Evolutionary conservation across 1,140 invertebrate species (phyloP), one percentile per base, ranked within the genome.

Genomic region (Pogonus chalceus): DNA sequence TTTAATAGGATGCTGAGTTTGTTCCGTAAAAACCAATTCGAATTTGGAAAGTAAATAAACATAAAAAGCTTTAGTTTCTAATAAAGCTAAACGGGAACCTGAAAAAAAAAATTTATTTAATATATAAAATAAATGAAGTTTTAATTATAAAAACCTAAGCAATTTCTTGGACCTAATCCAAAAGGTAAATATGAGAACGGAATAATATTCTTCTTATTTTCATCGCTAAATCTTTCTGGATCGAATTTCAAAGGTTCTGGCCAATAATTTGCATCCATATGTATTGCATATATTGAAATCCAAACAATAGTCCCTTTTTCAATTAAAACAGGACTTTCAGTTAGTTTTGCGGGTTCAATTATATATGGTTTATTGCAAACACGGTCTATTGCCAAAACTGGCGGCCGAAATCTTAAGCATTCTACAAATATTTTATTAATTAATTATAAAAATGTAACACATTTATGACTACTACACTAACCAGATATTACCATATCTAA

Each of bases 141-240:
- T n/a, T n/a, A n/a, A n/a, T n/a, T n/a, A n/a, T n/a, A n/a, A n/a
- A 51, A 35, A 9, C 58, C 60, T 35, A 68, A 63, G 39, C 61
- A 70, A 56, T 64, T 67, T 58, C 76, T 65, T 2, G 71, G 70
- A 2, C 77, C 78, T 23, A 72, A 70, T 16, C 77, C 78, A 62
- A 82, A 82, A 2, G 81, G 79, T 18, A 81, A 62, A 61, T 71
- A 80, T 14, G 70, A 57, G 52, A 67, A 72, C 1, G 62, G 69
- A 55, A 66, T 70, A 49, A 78, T 66, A 10, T 60, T 61, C 3
- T 55, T 47, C 12, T 62, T 55, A 54, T 61, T 62, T 26, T 68
- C 63, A 10, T 64, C 60, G 7, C 52, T 64, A 37, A 71, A 75
- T 35, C 73, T 56, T 57, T 73, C 70, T 14, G 73, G 72, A 60